A percentile compares a stretch with the other conserved stretches of the same genome.
Conservation (phyloP, 2,113 vertebrate genomes). For the Vulpes ferrilata region DNA sequence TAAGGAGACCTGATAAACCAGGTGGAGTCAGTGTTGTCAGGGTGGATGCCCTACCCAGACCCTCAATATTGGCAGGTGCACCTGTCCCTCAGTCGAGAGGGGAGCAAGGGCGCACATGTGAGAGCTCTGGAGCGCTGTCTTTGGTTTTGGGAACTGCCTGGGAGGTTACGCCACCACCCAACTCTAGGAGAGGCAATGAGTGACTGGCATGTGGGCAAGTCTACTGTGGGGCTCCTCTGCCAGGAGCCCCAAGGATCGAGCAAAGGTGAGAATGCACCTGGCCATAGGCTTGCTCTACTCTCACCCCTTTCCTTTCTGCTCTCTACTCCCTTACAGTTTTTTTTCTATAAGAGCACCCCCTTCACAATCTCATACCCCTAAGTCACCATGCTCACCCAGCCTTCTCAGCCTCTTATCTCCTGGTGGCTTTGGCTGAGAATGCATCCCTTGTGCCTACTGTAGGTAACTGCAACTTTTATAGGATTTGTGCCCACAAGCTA, state of each 20-base stretch:
- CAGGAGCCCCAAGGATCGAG: background rate
- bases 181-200: background rate
- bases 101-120: background rate
- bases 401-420: background rate
- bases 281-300: background rate
- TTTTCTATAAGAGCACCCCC: background rate
- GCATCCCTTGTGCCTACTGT: rapidly evolving
- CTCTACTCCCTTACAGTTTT: background rate
- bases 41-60: rapidly evolving
- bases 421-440: background rate
- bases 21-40: rapidly evolving
- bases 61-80: too few relatives aligned
- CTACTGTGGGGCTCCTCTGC: background rate
- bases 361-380: rapidly evolving
- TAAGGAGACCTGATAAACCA: background rate
- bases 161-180: background rate
- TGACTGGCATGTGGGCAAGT: background rate
- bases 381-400: background rate
- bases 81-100: background rate
- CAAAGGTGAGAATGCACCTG: too few relatives aligned
- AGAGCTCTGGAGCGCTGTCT: background rate
- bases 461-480: background rate
- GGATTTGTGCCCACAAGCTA: background rate
- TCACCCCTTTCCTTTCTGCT: background rate
- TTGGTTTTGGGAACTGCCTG: background rate